phyloP scores from a whole-genome alignment of 2,797 vertebrate species.

The Chromobotia macracanthus region DNA sequence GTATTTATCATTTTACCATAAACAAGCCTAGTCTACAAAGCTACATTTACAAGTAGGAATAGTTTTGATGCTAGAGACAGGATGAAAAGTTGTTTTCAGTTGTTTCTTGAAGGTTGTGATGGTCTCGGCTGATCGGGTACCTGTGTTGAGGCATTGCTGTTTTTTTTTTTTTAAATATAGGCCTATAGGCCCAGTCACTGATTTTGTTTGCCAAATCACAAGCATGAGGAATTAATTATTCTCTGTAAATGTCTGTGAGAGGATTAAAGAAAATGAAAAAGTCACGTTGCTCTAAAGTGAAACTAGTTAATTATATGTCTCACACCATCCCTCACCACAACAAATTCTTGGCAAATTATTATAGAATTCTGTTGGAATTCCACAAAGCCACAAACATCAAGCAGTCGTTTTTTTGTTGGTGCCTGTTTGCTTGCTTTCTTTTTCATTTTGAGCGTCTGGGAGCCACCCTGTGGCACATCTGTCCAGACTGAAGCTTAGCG shows the following conservation, averaged over 20 bases:
- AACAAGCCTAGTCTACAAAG: too few species aligned
- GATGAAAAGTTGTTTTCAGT: too few species aligned
- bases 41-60: too few species aligned
- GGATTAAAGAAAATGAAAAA: conserved; percentile 12
- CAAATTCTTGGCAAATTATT: conserved; percentile 62
- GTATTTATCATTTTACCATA: too few species aligned
- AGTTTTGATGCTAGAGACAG: too few species aligned
- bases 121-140: neutral
- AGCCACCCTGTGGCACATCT: conserved; percentile 50
- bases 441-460: conserved; percentile 38
- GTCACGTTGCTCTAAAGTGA: conserved; percentile 15
- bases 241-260: conserved; percentile 7
- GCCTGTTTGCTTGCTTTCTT: neutral
- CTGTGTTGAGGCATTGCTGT: neutral
- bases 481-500: neutral
- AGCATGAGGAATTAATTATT: neutral
- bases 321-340: conserved; percentile 54
- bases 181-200: neutral
- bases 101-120: too few species aligned
- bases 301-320: too few species aligned
- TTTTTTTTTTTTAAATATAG: neutral
- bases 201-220: neutral
- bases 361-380: conserved; percentile 50
- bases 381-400: conserved; percentile 43
- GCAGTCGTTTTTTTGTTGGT: conserved; percentile 15